Evolutionary conservation across 1,140 invertebrate species (phyloP).

Genomic region (Drosophila saltans): DNA sequence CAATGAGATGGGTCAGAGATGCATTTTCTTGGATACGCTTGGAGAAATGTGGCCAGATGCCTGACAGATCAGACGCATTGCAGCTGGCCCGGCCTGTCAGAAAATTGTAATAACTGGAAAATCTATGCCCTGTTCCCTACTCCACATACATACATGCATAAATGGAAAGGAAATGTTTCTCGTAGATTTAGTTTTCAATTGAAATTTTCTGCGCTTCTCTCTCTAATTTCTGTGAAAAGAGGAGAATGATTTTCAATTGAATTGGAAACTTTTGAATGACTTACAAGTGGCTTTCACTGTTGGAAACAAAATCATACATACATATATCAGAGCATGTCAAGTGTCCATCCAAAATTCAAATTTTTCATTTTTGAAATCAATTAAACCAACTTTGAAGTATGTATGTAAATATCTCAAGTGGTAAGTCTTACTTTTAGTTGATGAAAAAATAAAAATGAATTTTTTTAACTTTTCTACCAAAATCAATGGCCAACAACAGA

Average conservation of each 20-base stretch:
- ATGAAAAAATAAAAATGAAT: not conserved
- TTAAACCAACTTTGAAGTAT: conserved; percentile 35
- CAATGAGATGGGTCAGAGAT: not conserved
- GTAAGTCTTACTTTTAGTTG: not conserved
- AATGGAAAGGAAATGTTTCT: too few species aligned
- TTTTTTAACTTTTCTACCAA: not conserved
- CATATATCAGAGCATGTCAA: conserved; percentile 26
- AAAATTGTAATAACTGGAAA: conserved; percentile 5
- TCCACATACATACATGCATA: too few species aligned
- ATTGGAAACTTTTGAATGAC: conserved; percentile 12
- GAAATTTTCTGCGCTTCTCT: not conserved
- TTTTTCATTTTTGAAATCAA: conserved; percentile 24
- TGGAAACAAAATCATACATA: conserved; percentile 8
- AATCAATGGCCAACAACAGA: conserved; percentile 39
- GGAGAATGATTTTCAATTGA: conserved; percentile 27
- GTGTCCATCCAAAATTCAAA: conserved; percentile 50
- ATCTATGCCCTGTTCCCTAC: not conserved
- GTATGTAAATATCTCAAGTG: not conserved
- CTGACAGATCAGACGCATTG: conserved; percentile 12
- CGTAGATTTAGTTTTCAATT: too few species aligned
- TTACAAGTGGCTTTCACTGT: conserved; percentile 33
- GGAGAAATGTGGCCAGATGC: conserved; percentile 1
- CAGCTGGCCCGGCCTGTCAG: conserved; percentile 25
- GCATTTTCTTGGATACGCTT: not conserved
- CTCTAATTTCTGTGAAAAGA: not conserved